Evolutionary conservation across 2,888 invertebrate genomes (phyloP), one percentile per base, ranked within the genome.

Genomic region (Hofmannophila pseudospretella): DNA sequence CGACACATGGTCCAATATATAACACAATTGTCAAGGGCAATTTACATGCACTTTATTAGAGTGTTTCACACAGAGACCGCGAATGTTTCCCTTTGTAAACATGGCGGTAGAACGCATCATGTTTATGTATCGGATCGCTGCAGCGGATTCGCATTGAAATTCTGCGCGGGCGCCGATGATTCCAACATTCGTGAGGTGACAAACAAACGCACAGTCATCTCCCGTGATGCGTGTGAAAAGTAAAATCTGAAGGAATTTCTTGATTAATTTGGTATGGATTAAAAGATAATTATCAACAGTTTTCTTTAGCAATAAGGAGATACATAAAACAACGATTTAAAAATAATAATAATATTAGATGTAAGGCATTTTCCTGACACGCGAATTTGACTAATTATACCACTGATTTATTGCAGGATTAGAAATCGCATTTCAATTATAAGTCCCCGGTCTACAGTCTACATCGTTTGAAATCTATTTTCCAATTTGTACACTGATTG

Each of bases 61-160:
- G 49, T 55, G 56, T 56, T 77, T 78, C 69, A 63, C 61, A 78
- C 68, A 72, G 77, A 72, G 56, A 45, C 45, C 57, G 71, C 68
- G 72, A 68, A 55, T 67, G 70, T 80, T 78, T 75, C 78, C 81
- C 80, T 77, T 75, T 80, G 82, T 84, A 70, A 82, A 82, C 84
- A 84, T 74, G 78, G 73, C 66, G 60, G 66, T 58, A 59, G 55
- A 61, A 60, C 65, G 72, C 67, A 71, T 75, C 72, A 79, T 81
- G 78, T 82, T 77, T 78, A 80, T 82, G 76, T 72, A 79, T 79
- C 63, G 58, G 70, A 47, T 5, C 67, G 63, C 68, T 72, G 73
- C 63, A 82, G 81, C 79, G 81, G 80, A 80, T 67, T 72, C 79
- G 67, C 74, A 84, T 86, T 78, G 70, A 66, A 68, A 85, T 86